Evolutionary conservation across 2,888 invertebrate genomes (phyloP).

Genomic region (Eristalis tenax): DNA sequence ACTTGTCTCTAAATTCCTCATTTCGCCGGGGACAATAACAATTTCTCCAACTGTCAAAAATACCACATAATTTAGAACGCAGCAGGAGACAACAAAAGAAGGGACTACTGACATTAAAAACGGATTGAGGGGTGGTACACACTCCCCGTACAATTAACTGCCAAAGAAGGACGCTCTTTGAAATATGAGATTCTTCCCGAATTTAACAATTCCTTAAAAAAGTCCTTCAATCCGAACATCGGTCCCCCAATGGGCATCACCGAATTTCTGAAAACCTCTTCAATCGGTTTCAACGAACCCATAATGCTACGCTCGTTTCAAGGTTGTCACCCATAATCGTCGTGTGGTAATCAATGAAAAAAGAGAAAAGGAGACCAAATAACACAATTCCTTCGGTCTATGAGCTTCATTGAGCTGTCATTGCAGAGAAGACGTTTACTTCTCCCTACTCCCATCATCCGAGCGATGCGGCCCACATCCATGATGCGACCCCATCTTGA

Average conservation of each 20-base stretch:
- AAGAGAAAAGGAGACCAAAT: background rate
- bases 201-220: too few species aligned
- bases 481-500: background rate
- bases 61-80: background rate
- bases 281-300: background rate
- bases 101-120: background rate
- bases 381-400: background rate
- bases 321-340: background rate
- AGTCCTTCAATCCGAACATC: too few species aligned
- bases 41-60: background rate
- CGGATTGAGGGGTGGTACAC: background rate
- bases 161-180: background rate
- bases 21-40: background rate
- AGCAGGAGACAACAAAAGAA: background rate
- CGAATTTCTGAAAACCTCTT: background rate
- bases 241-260: too few species aligned
- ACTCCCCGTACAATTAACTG: background rate
- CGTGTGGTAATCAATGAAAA: background rate
- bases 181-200: background rate
- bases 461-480: background rate
- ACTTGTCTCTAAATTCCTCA: too few species aligned
- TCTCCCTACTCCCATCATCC: background rate
- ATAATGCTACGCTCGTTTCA: background rate
- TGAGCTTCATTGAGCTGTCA: background rate
- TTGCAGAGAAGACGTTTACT: background rate